phyloP scores from a whole-genome alignment of 2,888 invertebrate genomes.

The Ornithoptera alexandrae region DNA sequence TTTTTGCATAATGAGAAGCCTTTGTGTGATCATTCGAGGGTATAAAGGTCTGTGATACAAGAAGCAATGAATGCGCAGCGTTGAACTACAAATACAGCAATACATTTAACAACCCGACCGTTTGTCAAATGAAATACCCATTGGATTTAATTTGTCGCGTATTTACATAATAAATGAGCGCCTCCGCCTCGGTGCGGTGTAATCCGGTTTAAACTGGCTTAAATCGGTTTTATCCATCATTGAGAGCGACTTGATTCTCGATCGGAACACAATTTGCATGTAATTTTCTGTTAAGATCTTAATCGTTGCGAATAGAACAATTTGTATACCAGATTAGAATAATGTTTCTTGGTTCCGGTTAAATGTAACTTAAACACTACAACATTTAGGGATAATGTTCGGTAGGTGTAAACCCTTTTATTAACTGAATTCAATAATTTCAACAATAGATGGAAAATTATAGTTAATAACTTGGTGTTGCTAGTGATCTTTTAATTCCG shows the following conservation, averaged over 20 bases:
- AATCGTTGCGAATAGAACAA: constrained; percentile 63
- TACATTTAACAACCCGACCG: constrained; percentile 58
- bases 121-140: constrained; percentile 75
- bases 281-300: constrained; percentile 65
- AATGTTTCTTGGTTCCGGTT: constrained; percentile 1
- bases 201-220: constrained; percentile 61
- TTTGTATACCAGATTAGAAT: constrained; percentile 56
- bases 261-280: constrained; percentile 74
- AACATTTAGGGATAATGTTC: not conserved
- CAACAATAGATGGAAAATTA: too few relatives aligned
- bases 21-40: not conserved
- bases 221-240: constrained; percentile 75
- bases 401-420: not conserved
- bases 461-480: too few relatives aligned
- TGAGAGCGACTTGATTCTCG: constrained; percentile 77
- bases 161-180: constrained; percentile 80
- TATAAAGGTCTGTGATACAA: not conserved
- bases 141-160: constrained; percentile 79
- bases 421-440: too few relatives aligned
- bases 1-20: too few relatives aligned
- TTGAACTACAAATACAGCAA: constrained; percentile 47
- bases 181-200: constrained; percentile 68
- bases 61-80: constrained; percentile 5
- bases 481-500: too few relatives aligned
- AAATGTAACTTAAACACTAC: not conserved